Evolutionary conservation across 2,888 invertebrate genomes (phyloP).

Genomic region (Polydrusus cervinus): DNA sequence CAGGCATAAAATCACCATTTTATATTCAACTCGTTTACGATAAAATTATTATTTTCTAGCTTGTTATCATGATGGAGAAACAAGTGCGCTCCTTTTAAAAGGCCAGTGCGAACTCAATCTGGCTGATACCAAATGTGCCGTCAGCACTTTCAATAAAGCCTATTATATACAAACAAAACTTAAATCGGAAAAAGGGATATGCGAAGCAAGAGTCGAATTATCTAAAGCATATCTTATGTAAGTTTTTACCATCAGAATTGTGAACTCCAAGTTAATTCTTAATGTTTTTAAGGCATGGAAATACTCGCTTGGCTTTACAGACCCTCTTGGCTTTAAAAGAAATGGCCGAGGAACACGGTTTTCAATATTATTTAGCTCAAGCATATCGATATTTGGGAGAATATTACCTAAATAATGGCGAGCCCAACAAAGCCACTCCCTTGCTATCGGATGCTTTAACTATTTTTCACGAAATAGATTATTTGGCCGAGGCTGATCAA

Average conservation of each 20-base stretch:
- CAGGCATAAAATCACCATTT: no score
- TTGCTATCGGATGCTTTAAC: conserved; percentile 64
- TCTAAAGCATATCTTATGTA: conserved; percentile 73
- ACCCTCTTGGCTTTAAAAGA: conserved; percentile 61
- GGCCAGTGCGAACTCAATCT: conserved; percentile 73
- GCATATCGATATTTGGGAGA: conserved; percentile 67
- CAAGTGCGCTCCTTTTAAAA: conserved; percentile 74
- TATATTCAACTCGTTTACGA: no score
- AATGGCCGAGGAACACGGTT: conserved; percentile 60
- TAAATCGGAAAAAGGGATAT: conserved; percentile 71
- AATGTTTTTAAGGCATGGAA: conserved; percentile 60
- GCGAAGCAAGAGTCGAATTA: conserved; percentile 74
- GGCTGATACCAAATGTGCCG: conserved; percentile 72
- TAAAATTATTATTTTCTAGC: no score
- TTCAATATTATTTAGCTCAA: conserved; percentile 64
- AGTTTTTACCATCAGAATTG: conserved; percentile 35
- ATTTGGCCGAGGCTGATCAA: conserved; percentile 61
- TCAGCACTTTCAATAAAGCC: conserved; percentile 73
- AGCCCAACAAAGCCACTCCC: conserved; percentile 63
- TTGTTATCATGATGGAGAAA: conserved; percentile 70
- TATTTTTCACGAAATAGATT: conserved; percentile 61
- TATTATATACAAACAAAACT: conserved; percentile 69
- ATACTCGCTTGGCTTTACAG: conserved; percentile 58
- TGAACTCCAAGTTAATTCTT: neutral
- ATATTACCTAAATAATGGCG: conserved; percentile 65